Base-by-base conservation (phyloP, 2,113 vertebrate genomes). In the Benitochromis conjunctus region DNA sequence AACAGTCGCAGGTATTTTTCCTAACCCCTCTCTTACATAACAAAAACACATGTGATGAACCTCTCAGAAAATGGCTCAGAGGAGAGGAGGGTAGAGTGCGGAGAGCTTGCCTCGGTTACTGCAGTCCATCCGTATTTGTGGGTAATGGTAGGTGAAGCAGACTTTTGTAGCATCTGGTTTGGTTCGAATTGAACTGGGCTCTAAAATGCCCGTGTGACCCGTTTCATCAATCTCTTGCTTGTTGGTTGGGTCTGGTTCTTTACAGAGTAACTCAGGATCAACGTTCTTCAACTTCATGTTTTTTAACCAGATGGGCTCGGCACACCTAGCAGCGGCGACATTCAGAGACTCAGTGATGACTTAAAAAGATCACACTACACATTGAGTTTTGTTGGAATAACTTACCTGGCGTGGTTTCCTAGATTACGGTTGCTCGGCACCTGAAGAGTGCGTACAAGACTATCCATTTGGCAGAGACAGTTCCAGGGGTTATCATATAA, bases 401-500 rank as follows among this genome's bases (percentile, higher is more conserved):
- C 53, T 91, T 53, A 94, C 95, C 97, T 98, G 85, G 98, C 99
- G 14, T 97, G 97, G 80, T 97, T 98, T 38, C 97, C 99, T 81
- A 99, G 88, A 91, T 99, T 97, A 12, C 97, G 96, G 91, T 98
- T 98, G 85, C 97, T 96, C 62, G 99, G 98, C 83, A 99, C 94
- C 92, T 98, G 98, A 86, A 99, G 87, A 94, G 97, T 97, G n/a
- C 95, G 96, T 51, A 99, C 71, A 16, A 99, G 97, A 3, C 97
- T 97, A 84, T 99, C 98, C 87, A 99, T 92, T 29, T 96, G 90
- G 86, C 99, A 99, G 80, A 90, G 91, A 80, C 99, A 99, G 24
- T 94, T 95, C 98, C 98, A 99, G 8, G 98, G 98, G 81, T 99
- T 99, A 83, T 97, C 97, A 36, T 99, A 97, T 5, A 99, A 94